These are phyloP conservation scores for Nemopilema nomurai DNA, from an alignment of 30 jellyfish, hydroid and myxozoan genomes.

Conservation along the genomic window DNA sequence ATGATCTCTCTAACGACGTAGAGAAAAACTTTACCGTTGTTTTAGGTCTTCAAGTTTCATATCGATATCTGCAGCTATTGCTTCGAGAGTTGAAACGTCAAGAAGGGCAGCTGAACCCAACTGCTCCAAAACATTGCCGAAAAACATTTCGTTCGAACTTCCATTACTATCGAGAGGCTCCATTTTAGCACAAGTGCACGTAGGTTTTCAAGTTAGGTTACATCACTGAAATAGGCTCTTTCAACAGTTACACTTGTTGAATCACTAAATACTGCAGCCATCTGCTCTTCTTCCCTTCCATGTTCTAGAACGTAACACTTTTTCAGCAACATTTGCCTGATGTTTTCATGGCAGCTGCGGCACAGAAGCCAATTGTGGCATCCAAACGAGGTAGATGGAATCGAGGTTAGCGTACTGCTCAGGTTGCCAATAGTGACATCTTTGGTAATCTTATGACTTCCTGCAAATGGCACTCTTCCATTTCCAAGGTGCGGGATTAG, in stretches of 20 bases:
- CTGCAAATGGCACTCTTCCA: no score
- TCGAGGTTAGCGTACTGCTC: background rate
- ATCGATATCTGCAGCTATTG: constrained; percentile 62
- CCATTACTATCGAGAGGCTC: constrained; percentile 16
- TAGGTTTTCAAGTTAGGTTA: background rate
- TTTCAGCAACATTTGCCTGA: no score
- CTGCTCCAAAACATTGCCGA: constrained; percentile 67
- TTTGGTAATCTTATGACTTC: no score
- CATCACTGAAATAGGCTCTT: no score
- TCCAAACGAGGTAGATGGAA: constrained; percentile 7
- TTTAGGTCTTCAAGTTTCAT: constrained; percentile 38
- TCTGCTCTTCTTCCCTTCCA: no score
- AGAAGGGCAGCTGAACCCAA: constrained; percentile 59
- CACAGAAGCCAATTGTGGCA: background rate
- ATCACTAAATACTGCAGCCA: no score
- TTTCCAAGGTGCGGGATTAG: no score
- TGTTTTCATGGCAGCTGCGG: constrained; percentile 4
- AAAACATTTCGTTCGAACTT: constrained; percentile 52
- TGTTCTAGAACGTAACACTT: no score
- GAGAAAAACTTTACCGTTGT: constrained; percentile 10
- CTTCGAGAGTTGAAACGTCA: constrained; percentile 50
- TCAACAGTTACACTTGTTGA: no score
- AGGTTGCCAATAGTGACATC: background rate
- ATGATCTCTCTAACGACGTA: background rate
- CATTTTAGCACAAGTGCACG: constrained; percentile 3